These are phyloP conservation scores for Epirrita christyi DNA, from an alignment of 2,888 invertebrate genomes.

Conservation along the genomic window DNA sequence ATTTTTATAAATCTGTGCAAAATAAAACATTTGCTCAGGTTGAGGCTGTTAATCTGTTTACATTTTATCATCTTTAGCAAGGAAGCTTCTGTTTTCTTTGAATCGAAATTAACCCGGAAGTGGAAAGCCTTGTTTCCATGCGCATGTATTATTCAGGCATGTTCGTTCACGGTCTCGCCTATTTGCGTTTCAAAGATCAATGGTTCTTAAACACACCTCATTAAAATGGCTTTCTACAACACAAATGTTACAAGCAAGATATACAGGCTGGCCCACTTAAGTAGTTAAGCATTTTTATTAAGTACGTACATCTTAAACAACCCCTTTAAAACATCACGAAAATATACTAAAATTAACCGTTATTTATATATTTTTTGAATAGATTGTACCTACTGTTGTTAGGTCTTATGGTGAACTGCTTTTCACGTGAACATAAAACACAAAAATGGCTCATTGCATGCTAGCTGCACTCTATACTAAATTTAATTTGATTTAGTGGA, in stretches of 20 bases:
- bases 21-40: constrained; percentile 2
- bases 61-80: not conserved
- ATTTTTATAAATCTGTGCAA: constrained; percentile 26
- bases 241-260: not conserved
- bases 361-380: too few relatives aligned
- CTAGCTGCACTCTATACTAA: too few relatives aligned
- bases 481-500: too few relatives aligned
- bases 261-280: too few relatives aligned
- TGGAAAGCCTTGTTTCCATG: constrained; percentile 14
- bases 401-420: too few relatives aligned
- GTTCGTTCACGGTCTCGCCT: constrained; percentile 13
- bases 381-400: too few relatives aligned
- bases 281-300: too few relatives aligned
- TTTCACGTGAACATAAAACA: too few relatives aligned
- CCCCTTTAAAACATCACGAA: too few relatives aligned
- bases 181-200: constrained; percentile 18
- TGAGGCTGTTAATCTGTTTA: constrained; percentile 3
- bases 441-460: too few relatives aligned
- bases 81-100: constrained; percentile 17
- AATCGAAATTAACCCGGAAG: constrained; percentile 6
- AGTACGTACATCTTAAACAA: too few relatives aligned
- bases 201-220: constrained; percentile 9
- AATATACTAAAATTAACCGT: too few relatives aligned
- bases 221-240: not conserved
- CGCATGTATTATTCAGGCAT: constrained; percentile 16